Base-by-base conservation (phyloP, 2,113 vertebrate species). In the Coreoperca whiteheadi region DNA sequence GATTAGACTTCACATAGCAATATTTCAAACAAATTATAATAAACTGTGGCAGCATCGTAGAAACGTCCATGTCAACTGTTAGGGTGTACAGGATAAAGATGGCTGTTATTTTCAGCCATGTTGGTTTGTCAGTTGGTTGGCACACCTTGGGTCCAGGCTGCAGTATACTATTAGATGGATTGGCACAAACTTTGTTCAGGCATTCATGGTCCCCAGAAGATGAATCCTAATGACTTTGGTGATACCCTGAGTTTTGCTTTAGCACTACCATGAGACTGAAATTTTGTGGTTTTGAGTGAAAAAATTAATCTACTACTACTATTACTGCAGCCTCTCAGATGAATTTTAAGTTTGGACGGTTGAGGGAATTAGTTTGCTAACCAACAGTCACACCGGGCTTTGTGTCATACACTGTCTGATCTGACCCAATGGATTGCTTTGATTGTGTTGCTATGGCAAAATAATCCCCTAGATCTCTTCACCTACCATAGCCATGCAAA, bases 291-390 rank as follows among this genome's bases (percentile, higher is more conserved):
- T 15, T 48, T 51, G 20, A 6, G 20, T 51, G 20, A 51, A 21
- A 51, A 8, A n/a, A 51, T 3, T 4, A 65, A 37, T 57, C 34
- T 72, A 84, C 34, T 30, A 84, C 34, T 30, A 43, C 37, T 41
- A 77, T 77, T 59, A 70, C 65, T 15, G 57, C 57, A 34, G 54
- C 41, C 37, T 68, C 18, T 63, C 18, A 65, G 30, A 53, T 76
- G 61, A 77, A 72, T 48, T 37, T 69, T 75, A 6, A 37, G 34
- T 69, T 73, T n/a, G n/a, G 21, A 18, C 53, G 23, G 21, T 37
- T 57, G 28, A 74, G 72, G 59, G 77, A 77, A 85, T 85, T 60
- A 74, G 53, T 54, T 78, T 61, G 70, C 68, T 72, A 77, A 74
- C 50, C 43, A 50, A 25, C 37, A 65, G 66, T 77, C 50, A 66